Conservation (phyloP, 1,140 invertebrate genomes). For the Nomia melanderi region DNA sequence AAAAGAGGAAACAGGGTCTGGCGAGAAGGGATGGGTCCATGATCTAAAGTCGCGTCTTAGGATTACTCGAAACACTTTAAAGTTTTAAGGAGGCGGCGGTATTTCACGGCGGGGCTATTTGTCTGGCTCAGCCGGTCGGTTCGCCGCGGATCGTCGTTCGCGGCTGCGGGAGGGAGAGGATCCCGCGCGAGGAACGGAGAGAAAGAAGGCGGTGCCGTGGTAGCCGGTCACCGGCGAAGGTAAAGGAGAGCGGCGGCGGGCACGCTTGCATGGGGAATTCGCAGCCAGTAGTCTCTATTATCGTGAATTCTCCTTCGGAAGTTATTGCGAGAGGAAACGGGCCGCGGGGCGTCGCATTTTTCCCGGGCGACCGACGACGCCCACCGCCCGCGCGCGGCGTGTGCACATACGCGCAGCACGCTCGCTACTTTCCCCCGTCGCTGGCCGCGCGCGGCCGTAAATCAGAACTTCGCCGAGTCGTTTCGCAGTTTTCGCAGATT, state of each 20-base stretch:
- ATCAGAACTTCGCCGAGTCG: conserved; percentile 67
- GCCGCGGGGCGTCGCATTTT: conserved; percentile 62
- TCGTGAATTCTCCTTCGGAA: conserved; percentile 72
- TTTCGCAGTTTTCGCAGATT: conserved; percentile 69
- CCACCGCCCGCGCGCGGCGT: conserved; percentile 10
- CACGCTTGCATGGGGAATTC: conserved; percentile 66
- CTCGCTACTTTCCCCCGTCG: not conserved
- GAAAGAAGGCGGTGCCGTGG: not conserved
- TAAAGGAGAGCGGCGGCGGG: conserved; percentile 40
- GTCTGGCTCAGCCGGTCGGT: conserved; percentile 73
- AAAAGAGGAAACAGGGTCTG: not conserved
- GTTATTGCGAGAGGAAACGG: conserved; percentile 63
- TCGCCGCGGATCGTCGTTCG: conserved; percentile 43
- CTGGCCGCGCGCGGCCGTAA: conserved; percentile 44
- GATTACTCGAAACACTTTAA: conserved; percentile 71
- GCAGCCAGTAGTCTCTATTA: conserved; percentile 70
- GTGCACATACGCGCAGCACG: not conserved
- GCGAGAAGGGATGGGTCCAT: conserved; percentile 25
- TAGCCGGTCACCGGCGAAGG: too few relatives aligned
- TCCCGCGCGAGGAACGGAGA: not conserved
- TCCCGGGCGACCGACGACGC: conserved; percentile 35
- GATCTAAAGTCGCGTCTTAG: conserved; percentile 65
- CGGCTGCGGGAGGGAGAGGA: conserved; percentile 33
- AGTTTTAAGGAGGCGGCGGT: conserved; percentile 73
- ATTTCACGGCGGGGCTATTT: conserved; percentile 76